A percentile compares a stretch with the other conserved stretches of the same genome.
phyloP scores from a whole-genome alignment of 2,888 invertebrate genomes.

The Paralinhomoeus sp. region DNA sequence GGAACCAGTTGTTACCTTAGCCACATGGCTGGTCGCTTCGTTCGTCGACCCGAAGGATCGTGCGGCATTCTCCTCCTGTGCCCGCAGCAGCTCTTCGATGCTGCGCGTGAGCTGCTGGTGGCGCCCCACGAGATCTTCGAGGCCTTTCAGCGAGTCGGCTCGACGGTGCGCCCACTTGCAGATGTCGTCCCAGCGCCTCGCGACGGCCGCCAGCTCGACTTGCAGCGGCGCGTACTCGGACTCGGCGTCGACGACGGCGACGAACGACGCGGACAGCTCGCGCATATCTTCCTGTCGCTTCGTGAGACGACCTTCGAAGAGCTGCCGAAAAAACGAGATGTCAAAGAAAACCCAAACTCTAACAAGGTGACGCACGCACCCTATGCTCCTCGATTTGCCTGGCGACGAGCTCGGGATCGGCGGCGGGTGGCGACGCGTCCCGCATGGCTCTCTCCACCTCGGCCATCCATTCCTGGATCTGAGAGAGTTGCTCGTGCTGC shows the following conservation, averaged over 20 bases:
- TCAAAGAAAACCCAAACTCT: too few species aligned
- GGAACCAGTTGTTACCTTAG: too few species aligned
- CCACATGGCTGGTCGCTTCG: too few species aligned
- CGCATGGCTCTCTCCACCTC: conserved; percentile 53
- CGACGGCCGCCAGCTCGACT: neutral
- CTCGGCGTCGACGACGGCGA: conserved; percentile 58
- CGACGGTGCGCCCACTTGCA: conserved; percentile 20
- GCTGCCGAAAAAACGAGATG: conserved; percentile 18
- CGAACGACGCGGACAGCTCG: conserved; percentile 50
- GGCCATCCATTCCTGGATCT: conserved; percentile 47
- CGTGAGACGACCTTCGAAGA: conserved; percentile 50
- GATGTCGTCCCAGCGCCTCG: conserved; percentile 10
- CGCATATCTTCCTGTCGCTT: conserved; percentile 52
- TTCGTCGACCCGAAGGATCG: too few species aligned
- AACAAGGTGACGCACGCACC: too few species aligned
- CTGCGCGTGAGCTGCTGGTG: neutral
- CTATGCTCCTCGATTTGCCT: conserved; percentile 27
- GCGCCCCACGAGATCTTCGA: neutral
- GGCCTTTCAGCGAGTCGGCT: conserved; percentile 5
- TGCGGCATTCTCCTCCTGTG: too few species aligned
- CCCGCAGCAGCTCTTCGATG: too few species aligned
- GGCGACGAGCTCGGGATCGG: conserved; percentile 23
- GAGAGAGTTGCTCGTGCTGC: conserved; percentile 40
- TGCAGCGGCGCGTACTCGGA: conserved; percentile 26
- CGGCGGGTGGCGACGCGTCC: conserved; percentile 25